phyloP scores from a whole-genome alignment of 1,140 invertebrate species.

The Ceratoteleas bidentatus region DNA sequence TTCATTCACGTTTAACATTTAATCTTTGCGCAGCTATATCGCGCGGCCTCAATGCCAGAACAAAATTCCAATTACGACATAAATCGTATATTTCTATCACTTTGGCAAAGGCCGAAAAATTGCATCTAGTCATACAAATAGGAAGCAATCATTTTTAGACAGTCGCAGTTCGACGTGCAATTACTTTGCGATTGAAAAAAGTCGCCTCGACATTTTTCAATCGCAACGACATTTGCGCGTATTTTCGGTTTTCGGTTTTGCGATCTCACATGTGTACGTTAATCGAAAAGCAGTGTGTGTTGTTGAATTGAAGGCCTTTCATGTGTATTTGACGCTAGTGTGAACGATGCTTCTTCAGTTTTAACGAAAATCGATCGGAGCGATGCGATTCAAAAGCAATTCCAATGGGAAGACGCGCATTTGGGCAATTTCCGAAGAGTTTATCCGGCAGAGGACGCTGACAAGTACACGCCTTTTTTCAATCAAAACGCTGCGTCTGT shows the following conservation, averaged over 20 bases:
- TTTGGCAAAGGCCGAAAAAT: slow-evolving; percentile 61
- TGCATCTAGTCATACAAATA: slow-evolving; percentile 32
- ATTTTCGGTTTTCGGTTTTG: too few species aligned
- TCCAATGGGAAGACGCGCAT: slow-evolving; percentile 89
- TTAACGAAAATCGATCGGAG: slow-evolving; percentile 68
- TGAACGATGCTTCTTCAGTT: slow-evolving; percentile 45
- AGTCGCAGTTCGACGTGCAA: slow-evolving; percentile 46
- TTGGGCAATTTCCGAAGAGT: slow-evolving; percentile 83
- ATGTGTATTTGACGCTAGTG: slow-evolving; percentile 41
- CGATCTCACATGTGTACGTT: background rate
- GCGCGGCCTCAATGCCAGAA: slow-evolving; percentile 41
- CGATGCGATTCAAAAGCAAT: slow-evolving; percentile 82
- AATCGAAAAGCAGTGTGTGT: too few species aligned
- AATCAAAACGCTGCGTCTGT: slow-evolving; percentile 87
- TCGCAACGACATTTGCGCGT: too few species aligned
- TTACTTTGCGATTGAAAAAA: slow-evolving; percentile 9
- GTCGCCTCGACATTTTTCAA: too few species aligned
- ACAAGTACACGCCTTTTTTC: slow-evolving; percentile 88
- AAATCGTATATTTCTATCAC: slow-evolving; percentile 56
- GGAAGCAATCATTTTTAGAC: slow-evolving; percentile 49
- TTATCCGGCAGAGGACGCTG: slow-evolving; percentile 69
- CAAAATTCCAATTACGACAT: slow-evolving; percentile 62
- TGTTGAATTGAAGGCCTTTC: slow-evolving; percentile 30
- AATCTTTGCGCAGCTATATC: background rate
- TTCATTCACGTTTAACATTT: slow-evolving; percentile 21